Conservation (phyloP, 2,888 invertebrate species). For the Aradus depressus region DNA sequence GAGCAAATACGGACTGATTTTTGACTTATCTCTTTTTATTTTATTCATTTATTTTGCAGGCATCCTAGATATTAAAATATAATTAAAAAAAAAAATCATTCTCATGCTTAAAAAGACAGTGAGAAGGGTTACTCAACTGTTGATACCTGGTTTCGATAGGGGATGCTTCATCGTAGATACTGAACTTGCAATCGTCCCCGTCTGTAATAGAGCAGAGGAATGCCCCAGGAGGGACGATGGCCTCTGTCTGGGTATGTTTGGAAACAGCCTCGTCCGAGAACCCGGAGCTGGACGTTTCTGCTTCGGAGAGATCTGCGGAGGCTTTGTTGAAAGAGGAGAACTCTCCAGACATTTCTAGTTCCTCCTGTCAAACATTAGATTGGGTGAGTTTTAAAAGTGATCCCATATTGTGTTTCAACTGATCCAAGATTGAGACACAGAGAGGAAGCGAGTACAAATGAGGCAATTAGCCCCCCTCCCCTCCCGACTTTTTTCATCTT, state of each 20-base stretch:
- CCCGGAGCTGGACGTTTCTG: constrained; percentile 74
- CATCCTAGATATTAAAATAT: no score
- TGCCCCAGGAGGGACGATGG: constrained; percentile 56
- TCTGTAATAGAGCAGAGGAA: constrained; percentile 75
- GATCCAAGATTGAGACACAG: no score
- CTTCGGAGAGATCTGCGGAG: constrained; percentile 72
- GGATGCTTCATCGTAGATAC: constrained; percentile 69
- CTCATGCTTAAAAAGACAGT: no score
- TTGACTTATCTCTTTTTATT: no score
- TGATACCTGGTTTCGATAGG: constrained; percentile 61
- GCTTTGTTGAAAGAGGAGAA: constrained; percentile 51
- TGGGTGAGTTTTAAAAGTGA: neutral
- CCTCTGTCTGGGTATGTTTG: constrained; percentile 72
- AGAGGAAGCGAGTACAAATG: no score
- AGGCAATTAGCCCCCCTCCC: no score
- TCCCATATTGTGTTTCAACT: no score
- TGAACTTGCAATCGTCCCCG: constrained; percentile 74
- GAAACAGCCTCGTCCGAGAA: constrained; percentile 76
- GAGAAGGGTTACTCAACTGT: no score
- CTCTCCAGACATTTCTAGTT: constrained; percentile 62
- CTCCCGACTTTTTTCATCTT: no score
- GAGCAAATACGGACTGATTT: no score
- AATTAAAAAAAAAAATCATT: no score
- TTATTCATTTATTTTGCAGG: no score
- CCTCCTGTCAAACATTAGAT: constrained; percentile 46